Conservation (phyloP, 2,888 invertebrate species). For the Falcaria lacertinaria region DNA sequence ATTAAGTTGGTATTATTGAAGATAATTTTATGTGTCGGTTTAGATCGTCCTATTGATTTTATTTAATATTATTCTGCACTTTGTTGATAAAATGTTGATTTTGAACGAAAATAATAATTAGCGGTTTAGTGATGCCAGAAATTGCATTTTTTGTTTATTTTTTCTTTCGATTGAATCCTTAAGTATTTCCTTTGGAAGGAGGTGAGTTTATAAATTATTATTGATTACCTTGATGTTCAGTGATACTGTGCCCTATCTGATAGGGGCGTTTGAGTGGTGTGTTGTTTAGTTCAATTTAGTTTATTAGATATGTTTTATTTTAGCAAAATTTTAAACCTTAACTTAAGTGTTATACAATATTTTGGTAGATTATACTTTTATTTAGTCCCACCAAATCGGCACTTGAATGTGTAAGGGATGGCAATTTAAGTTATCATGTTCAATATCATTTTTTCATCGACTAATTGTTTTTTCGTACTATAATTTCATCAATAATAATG, state of each 20-base stretch:
- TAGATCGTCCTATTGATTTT: slow-evolving; percentile 76
- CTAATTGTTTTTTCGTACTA: slow-evolving; percentile 40
- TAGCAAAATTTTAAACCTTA: slow-evolving; percentile 78
- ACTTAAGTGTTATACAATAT: slow-evolving; percentile 78
- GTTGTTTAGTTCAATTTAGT: slow-evolving; percentile 80
- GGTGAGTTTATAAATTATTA: slow-evolving; percentile 60
- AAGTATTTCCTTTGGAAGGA: slow-evolving; percentile 58
- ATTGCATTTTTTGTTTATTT: slow-evolving; percentile 68
- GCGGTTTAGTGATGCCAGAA: slow-evolving; percentile 66
- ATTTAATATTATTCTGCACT: slow-evolving; percentile 77
- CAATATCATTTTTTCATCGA: slow-evolving; percentile 50
- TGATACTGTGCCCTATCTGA: slow-evolving; percentile 72
- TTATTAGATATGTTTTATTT: slow-evolving; percentile 80
- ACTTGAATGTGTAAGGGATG: slow-evolving; percentile 52
- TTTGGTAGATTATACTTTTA: slow-evolving; percentile 72
- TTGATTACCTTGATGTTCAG: slow-evolving; percentile 69
- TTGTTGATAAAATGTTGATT: slow-evolving; percentile 75
- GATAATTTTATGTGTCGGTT: slow-evolving; percentile 76
- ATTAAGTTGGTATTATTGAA: slow-evolving; percentile 78
- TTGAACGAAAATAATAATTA: slow-evolving; percentile 64
- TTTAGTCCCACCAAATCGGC: slow-evolving; percentile 77
- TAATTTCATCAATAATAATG: slow-evolving; percentile 53
- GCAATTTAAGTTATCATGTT: slow-evolving; percentile 63
- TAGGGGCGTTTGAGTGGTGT: slow-evolving; percentile 66
- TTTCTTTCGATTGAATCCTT: slow-evolving; percentile 45